phyloP scores from a whole-genome alignment of 1,140 invertebrate genomes.

The Linepithema humile region DNA sequence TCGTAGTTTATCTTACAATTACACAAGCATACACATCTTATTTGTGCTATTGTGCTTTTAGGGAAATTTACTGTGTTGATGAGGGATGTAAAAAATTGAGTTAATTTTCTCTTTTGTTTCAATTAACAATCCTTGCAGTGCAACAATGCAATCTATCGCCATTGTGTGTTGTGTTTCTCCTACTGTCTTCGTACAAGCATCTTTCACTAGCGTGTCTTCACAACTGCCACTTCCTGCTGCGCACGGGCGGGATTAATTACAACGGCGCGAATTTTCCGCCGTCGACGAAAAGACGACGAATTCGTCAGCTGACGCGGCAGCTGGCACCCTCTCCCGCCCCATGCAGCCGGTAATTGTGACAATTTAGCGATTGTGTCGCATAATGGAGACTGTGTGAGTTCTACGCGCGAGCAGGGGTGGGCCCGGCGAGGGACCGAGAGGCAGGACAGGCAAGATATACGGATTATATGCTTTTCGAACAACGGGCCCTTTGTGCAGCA shows the following conservation, averaged over 20 bases:
- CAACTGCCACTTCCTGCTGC: constrained; percentile 32
- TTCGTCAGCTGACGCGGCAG: constrained; percentile 70
- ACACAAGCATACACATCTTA: too few relatives aligned
- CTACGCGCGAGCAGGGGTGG: constrained; percentile 39
- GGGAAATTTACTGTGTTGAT: neutral
- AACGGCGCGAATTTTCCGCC: constrained; percentile 54
- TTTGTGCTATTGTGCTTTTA: neutral
- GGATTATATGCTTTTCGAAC: constrained; percentile 37
- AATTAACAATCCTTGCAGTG: neutral
- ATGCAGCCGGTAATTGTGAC: constrained; percentile 70
- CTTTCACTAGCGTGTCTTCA: neutral
- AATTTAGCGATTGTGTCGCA: constrained; percentile 72
- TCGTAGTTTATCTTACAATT: too few relatives aligned
- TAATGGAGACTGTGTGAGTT: constrained; percentile 56
- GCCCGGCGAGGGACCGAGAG: constrained; percentile 14
- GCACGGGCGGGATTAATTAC: constrained; percentile 61
- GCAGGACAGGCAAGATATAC: constrained; percentile 31
- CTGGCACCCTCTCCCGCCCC: constrained; percentile 33
- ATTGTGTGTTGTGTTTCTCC: constrained; percentile 1
- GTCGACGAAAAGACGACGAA: constrained; percentile 30
- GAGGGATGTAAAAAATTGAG: neutral
- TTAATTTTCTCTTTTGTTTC: neutral
- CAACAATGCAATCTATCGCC: neutral
- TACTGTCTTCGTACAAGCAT: neutral
- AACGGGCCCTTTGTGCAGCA: constrained; percentile 27